Base-by-base conservation (phyloP, 37 sponge, comb jelly and placozoan genomes). In the Spongilla lacustris region DNA sequence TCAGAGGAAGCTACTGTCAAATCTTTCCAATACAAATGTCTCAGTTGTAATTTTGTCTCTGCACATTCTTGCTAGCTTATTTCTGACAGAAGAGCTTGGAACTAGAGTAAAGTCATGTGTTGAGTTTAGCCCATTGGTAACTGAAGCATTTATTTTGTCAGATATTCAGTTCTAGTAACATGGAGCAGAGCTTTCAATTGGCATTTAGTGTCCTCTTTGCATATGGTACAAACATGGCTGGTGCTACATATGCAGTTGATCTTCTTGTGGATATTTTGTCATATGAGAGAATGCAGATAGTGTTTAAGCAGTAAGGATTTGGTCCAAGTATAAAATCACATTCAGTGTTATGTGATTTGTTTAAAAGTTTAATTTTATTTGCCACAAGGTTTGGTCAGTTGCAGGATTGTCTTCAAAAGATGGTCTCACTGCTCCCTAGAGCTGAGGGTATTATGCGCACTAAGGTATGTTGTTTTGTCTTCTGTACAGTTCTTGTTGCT, bases 141-240 rank as follows among this genome's bases (percentile, higher is more conserved):
- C 17, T 73, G 32, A 73, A 73, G 13, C 73, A 73, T 73, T 73
- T 9, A 22, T 73, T 50, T 38, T 4, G 22, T 37, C 50, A 78
- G 85, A 78, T 86, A 67, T 86, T 86, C 38, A 78, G 58, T 66
- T 38, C 48, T 24, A 86, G 36, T 29, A 86, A 86, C 72, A 36
- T 86, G 14, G 86, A 86, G 29, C 86, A 86, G 72, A 86, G 79
- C 17, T 86, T 86, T 31, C 86, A 86, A 28, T 41, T 86, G 36
- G 79, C 68, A 22, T 86, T 86, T 66, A 86, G 67, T 66, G 79
- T 86, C 11, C 21, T 78, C 24, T 78, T 49, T 26, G 28, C 58
- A 66, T 67, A 34, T 27, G 23, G 33, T 22, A 58, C 67, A 66
- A 29, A 66, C 81, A 33, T 17, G 21, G 33, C 81, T 27, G 66